Percentiles rank a stretch among this genome's conserved stretches.
Evolutionary conservation across 2,888 invertebrate genomes (phyloP).

Genomic region (Ophonus ardosiacus): DNA sequence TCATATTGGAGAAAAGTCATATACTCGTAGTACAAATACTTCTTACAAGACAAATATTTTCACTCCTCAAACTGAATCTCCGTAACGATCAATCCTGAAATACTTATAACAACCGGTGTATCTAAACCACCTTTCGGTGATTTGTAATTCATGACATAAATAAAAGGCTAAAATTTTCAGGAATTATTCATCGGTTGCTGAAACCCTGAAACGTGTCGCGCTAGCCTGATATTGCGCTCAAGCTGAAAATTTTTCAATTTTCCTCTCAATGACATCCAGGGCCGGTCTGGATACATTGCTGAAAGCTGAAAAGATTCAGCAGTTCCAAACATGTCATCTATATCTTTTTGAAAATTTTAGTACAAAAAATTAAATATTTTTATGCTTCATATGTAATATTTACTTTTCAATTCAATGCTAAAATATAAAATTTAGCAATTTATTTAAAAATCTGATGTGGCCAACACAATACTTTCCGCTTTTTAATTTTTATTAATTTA

Average conservation of each 20-base stretch:
- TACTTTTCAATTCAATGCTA: too few species aligned
- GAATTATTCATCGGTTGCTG: constrained; percentile 38
- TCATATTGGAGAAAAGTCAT: too few species aligned
- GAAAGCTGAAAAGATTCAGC: background rate
- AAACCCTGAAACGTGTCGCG: constrained; percentile 38
- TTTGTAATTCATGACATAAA: constrained; percentile 41
- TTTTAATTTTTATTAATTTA: too few species aligned
- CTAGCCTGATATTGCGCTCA: constrained; percentile 4
- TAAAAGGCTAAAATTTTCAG: constrained; percentile 12
- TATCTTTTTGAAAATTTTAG: background rate
- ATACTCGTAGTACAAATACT: too few species aligned
- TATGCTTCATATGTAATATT: too few species aligned
- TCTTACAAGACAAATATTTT: background rate
- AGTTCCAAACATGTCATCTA: background rate
- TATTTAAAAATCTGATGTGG: too few species aligned
- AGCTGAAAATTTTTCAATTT: constrained; percentile 40
- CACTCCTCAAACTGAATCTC: background rate
- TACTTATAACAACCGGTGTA: background rate
- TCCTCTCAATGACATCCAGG: background rate
- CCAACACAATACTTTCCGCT: too few species aligned
- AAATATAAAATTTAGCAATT: too few species aligned
- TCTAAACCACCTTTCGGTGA: background rate
- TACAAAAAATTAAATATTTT: background rate
- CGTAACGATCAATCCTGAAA: background rate
- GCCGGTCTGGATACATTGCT: background rate